Percentiles rank a stretch among this genome's conserved stretches.
phyloP scores from a whole-genome alignment of 2,888 invertebrate genomes.

The Electrophaes corylata region DNA sequence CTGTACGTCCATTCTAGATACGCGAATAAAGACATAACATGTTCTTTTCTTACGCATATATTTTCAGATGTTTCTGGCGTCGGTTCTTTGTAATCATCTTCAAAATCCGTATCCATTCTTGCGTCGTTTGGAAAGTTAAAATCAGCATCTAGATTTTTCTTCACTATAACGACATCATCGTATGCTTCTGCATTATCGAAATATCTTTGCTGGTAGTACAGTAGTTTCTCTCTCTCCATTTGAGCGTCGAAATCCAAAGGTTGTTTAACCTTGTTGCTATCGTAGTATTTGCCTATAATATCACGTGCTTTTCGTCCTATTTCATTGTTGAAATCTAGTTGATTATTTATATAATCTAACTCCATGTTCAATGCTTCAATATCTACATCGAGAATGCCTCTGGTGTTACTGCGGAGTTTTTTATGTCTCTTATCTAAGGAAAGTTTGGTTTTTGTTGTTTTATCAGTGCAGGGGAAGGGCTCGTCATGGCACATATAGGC shows the following conservation, averaged over 20 bases:
- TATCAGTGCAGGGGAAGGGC: conserved; percentile 88
- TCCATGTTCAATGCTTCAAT: conserved; percentile 76
- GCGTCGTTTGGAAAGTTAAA: conserved; percentile 80
- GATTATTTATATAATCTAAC: conserved; percentile 74
- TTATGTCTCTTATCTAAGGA: conserved; percentile 50
- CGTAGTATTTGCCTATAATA: conserved; percentile 72
- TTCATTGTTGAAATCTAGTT: conserved; percentile 74
- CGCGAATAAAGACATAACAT: conserved; percentile 91
- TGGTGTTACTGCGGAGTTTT: conserved; percentile 42
- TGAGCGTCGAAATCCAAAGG: conserved; percentile 79
- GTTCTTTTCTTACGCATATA: conserved; percentile 87
- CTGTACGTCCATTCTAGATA: conserved; percentile 92
- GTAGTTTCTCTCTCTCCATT: conserved; percentile 78
- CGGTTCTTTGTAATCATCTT: conserved; percentile 75
- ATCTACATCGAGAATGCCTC: conserved; percentile 68
- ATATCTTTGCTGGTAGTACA: conserved; percentile 77
- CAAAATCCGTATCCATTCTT: conserved; percentile 72
- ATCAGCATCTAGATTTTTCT: conserved; percentile 79
- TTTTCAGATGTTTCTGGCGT: conserved; percentile 70
- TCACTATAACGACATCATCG: conserved; percentile 78
- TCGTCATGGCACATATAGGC: conserved; percentile 94
- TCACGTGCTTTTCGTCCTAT: conserved; percentile 75
- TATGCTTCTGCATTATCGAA: conserved; percentile 76
- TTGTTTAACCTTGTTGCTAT: conserved; percentile 61
- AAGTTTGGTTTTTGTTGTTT: conserved; percentile 46